Evolutionary conservation across 2,797 vertebrate species (phyloP), one percentile per base, ranked within the genome.

Genomic region (Apogon hyalosoma): DNA sequence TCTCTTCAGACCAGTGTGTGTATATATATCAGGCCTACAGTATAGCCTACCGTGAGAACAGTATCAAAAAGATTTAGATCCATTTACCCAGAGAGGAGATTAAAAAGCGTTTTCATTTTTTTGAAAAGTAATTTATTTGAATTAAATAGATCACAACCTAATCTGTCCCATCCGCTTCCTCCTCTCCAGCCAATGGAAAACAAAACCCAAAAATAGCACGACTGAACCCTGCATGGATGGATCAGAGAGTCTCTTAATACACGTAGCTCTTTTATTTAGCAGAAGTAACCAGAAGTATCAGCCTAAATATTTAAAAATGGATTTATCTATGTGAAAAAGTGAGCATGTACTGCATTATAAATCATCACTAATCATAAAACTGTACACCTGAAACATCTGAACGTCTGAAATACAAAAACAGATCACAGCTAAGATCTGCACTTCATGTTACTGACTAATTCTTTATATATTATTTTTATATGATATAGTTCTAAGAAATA

Each of bases 51-150:
- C 24, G 4, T 70, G 79, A 75, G 46, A 65, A 61, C 68, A 52
- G 61, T 28, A 83, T 80, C 53, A 85, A 84, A n/a, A 86, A 83
- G 55, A 88, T 86, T 79, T 69, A 61, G 42, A 67, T 82, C 51
- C 53, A 81, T 86, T 91, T 83, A 76, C 76, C 61, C 67, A 82
- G 77, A 81, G 48, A 75, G 63, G 63, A 82, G 80, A 87, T 87
- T 86, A 78, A 74, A 79, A 79, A 67, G 51, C 59, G 63, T 73
- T 82, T 79, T 50, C 45, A 59, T 80, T 82, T 83, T 71, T 84
- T 73, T 66, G 19, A 70, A 89, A 87, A 87, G 80, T 78, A 74
- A 85, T 86, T 87, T 66, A 82, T 85, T 72, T 80, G 77, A 86
- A 80, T 78, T 73, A 86, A 87, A 85, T 71, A 80, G 65, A 87